Conservation (phyloP, 92 coral and sea anemone genomes). For the Ricordea florida region DNA sequence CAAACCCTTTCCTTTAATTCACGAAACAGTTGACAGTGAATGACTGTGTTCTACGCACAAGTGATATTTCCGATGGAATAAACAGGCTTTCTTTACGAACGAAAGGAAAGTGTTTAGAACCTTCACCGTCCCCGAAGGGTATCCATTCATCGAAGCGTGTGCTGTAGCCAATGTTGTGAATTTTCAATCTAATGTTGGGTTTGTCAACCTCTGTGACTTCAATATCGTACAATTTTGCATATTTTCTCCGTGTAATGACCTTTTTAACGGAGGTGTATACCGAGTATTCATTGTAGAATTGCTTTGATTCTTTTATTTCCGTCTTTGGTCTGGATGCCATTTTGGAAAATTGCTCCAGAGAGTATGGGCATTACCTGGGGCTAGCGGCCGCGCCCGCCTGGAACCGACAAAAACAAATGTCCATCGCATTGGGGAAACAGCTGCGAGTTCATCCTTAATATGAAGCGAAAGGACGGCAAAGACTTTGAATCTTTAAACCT, state of each 20-base stretch:
- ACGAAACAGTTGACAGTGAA: conserved; percentile 8
- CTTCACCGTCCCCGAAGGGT: too few species aligned
- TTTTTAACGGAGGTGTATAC: conserved; percentile 1
- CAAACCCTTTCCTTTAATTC: conserved; percentile 28
- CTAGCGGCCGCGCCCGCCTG: neutral
- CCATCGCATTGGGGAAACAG: too few species aligned
- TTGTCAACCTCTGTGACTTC: conserved; percentile 36
- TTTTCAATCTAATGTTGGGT: conserved; percentile 15
- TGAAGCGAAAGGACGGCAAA: too few species aligned
- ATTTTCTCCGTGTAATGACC: neutral
- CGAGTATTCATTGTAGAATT: neutral
- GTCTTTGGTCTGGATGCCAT: conserved; percentile 20
- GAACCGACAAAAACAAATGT: conserved; percentile 6
- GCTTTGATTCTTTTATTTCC: neutral
- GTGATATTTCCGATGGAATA: too few species aligned
- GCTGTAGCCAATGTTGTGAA: conserved; percentile 37
- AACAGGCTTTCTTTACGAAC: too few species aligned
- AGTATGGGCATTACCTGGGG: too few species aligned
- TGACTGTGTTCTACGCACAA: conserved; percentile 1
- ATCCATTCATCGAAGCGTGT: conserved; percentile 23
- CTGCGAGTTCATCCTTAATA: too few species aligned
- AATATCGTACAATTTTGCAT: conserved; percentile 22
- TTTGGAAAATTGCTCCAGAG: neutral
- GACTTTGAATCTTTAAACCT: too few species aligned
- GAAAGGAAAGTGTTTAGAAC: too few species aligned